Evolutionary conservation across 1,140 invertebrate genomes (phyloP), one percentile per base, ranked within the genome.

Genomic region (Drosophila azteca): DNA sequence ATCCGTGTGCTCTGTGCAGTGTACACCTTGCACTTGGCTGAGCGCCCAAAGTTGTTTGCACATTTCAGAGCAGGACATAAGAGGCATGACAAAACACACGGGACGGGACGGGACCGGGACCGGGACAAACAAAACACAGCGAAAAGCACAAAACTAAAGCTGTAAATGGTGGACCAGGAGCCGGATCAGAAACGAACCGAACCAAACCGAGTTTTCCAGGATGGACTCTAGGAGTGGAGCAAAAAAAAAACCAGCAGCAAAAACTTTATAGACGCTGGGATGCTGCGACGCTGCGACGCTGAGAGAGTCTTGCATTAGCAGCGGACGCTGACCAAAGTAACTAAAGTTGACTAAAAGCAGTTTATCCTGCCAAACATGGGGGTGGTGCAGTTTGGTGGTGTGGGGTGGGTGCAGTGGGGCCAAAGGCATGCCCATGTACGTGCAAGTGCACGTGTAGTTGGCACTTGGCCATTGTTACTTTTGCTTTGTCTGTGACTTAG

Each of bases 1-100:
- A 11, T 39, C 11, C 20, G 58, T 72, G 74, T 71, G 29, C 22
- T 29, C 26, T 46, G 43, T n/a, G 57, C 46, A 45, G 49, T 53
- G 31, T 82, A 71, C 84, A 89, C 79, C 83, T 79, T 89, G 73
- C 85, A 85, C 80, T 85, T 88, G 82, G 82, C 74, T 68, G 43
- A 64, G 64, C 77, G 78, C 81, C 87, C 81, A 90, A 90, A 85
- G 85, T 90, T 90, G 85, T 90, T 90, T 90, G 90, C 85, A 90
- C 81, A 69, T 79, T 90, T 71, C 57, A 65, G 20, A 82, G 81
- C 82, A 65, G 81, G 65, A 82, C 81, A 85, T 78, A 85, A 82
- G 81, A 87, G 81, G 81, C 82, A 87, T 68, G 87, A 90, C 87
- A 87, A 82, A 87, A 88, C 83, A 88, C 78, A 87, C 70, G 70